These are phyloP conservation scores for Chrysaora quinquecirrha DNA, from an alignment of 30 jellyfish, hydroid and myxozoan species.

Conservation along the genomic window DNA sequence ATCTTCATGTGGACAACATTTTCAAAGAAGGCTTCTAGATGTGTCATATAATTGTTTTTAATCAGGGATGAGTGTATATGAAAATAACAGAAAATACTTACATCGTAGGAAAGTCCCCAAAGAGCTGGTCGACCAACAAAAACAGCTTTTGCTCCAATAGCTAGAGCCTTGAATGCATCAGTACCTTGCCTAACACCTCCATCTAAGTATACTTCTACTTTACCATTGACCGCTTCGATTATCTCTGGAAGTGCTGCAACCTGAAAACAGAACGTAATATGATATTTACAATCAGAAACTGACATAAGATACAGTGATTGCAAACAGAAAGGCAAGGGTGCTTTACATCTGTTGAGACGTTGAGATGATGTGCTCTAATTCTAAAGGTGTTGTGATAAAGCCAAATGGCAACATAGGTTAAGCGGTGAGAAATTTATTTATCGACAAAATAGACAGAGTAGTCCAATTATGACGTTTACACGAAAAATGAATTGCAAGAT, in stretches of 20 bases:
- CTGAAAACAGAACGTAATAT: conserved; percentile 17
- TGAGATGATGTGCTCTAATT: too few species aligned
- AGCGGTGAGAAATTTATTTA: too few species aligned
- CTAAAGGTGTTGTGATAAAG: too few species aligned
- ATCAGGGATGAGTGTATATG: not conserved
- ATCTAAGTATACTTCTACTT: conserved; percentile 76
- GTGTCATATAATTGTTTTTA: too few species aligned
- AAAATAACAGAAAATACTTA: conserved; percentile 20
- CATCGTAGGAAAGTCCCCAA: conserved; percentile 90
- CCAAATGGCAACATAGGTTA: too few species aligned
- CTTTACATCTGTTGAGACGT: too few species aligned
- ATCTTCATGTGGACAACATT: too few species aligned
- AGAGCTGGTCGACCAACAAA: conserved; percentile 88
- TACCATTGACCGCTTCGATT: conserved; percentile 78
- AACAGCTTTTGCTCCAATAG: conserved; percentile 95
- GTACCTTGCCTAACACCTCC: conserved; percentile 95
- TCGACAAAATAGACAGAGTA: too few species aligned
- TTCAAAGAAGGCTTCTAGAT: too few species aligned
- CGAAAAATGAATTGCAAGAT: too few species aligned
- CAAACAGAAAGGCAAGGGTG: too few species aligned
- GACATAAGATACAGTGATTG: not conserved
- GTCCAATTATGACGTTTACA: too few species aligned
- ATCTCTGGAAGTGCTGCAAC: conserved; percentile 91
- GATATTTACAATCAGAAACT: not conserved
- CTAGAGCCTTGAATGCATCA: conserved; percentile 93